Evolutionary conservation across 2,797 vertebrate species (phyloP), one percentile per base, ranked within the genome.

Genomic region (Lagocephalus sceleratus): DNA sequence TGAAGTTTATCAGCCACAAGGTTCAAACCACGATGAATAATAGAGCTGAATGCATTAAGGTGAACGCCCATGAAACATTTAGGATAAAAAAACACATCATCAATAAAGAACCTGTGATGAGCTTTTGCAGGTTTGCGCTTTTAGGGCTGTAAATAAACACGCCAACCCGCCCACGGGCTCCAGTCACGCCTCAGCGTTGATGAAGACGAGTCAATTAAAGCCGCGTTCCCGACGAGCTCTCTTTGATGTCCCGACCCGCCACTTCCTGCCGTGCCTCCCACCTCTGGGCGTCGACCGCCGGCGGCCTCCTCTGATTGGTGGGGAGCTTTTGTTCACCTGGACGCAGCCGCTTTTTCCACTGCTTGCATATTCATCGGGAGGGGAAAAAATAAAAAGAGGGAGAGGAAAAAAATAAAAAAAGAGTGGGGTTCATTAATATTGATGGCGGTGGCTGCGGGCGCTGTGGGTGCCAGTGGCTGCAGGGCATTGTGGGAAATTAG

Each of bases 401-500:
- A n/a, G n/a, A n/a, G n/a, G n/a, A n/a, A n/a, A n/a, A n/a, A n/a
- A n/a, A n/a, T n/a, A n/a, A n/a, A n/a, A n/a, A n/a, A n/a, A 79
- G 77, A 82, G 76, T 79, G 1, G 12, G 32, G 56, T 57, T 82
- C 81, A 89, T 92, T 87, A 86, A 92, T 92, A 91, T 91, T 91
- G 82, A 92, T 89, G 75, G 67, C 43, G 32, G 61, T 74, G 79
- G 79, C 87, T 89, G 82, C 67, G 50, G 85, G 88, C 85, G 54
- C 91, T 87, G 87, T 90, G 89, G 89, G 89, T 82, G 84, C 88
- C 87, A 83, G 84, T 91, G 90, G 91, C 91, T 90, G 89, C 89
- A 79, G 91, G 91, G 90, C 89, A 91, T 92, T 90, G 89, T 92
- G 91, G 90, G 90, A 92, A 92, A 92, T 92, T 90, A 91, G 87